Conservation (phyloP, 1,140 invertebrate genomes). For the Platorchestia sp. region DNA sequence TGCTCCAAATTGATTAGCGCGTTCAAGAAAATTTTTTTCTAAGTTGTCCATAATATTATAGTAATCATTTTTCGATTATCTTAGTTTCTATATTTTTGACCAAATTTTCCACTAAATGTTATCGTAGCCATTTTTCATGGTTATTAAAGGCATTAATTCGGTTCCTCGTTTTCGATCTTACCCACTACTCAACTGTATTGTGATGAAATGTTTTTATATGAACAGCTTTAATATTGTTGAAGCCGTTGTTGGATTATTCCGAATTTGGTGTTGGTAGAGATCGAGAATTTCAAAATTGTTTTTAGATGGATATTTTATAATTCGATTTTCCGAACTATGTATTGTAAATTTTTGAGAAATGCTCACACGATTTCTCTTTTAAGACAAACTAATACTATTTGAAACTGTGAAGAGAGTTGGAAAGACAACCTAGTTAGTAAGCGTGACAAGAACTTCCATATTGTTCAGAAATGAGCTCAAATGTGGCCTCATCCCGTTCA, state of each 20-base stretch:
- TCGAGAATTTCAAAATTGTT: neutral
- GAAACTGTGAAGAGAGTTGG: neutral
- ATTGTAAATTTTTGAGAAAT: no score
- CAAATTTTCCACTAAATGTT: neutral
- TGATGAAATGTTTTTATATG: neutral
- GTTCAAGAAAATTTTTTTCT: neutral
- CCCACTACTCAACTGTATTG: neutral
- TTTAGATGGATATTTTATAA: no score
- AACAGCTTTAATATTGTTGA: neutral
- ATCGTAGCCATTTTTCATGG: neutral
- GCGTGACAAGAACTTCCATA: neutral
- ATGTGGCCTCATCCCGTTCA: neutral
- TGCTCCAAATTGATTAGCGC: neutral
- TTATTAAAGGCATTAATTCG: neutral
- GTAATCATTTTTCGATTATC: neutral
- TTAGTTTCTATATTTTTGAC: no score
- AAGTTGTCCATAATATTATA: neutral
- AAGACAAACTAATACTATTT: neutral
- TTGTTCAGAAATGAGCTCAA: neutral
- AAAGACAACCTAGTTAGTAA: no score
- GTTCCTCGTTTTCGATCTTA: neutral
- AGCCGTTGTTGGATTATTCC: neutral
- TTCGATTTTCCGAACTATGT: no score
- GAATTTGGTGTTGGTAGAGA: neutral
- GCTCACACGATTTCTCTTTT: neutral